phyloP scores from a whole-genome alignment of 92 coral and sea anemone genomes.

The Zoanthus gigantus region DNA sequence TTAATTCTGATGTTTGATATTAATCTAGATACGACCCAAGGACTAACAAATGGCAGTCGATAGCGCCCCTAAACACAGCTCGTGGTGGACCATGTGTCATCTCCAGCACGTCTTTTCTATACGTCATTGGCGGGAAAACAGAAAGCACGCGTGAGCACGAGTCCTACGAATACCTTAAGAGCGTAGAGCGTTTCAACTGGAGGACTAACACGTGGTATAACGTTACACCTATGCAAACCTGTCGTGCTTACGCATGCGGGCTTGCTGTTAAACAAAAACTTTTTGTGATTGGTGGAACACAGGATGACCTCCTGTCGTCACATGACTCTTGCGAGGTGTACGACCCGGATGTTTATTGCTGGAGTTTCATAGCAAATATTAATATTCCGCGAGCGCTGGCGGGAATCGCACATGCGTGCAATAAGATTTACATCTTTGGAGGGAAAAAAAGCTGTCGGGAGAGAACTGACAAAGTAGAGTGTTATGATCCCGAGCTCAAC shows the following conservation, averaged over 20 bases:
- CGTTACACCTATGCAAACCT: constrained; percentile 80
- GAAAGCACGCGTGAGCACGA: constrained; percentile 73
- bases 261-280: constrained; percentile 71
- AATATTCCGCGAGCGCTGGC: constrained; percentile 92
- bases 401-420: constrained; percentile 79
- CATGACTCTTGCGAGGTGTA: constrained; percentile 92
- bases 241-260: constrained; percentile 93
- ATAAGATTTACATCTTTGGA: constrained; percentile 87
- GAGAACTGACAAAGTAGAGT: constrained; percentile 89
- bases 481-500: constrained; percentile 81
- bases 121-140: constrained; percentile 98
- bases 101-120: constrained; percentile 71
- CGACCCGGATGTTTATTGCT: constrained; percentile 66
- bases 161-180: constrained; percentile 75
- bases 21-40: constrained; percentile 76
- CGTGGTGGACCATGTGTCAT: constrained; percentile 98
- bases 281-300: constrained; percentile 89
- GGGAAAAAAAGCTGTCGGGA: constrained; percentile 95
- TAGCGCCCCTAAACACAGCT: constrained; percentile 79
- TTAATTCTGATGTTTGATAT: neutral
- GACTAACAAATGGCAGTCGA: constrained; percentile 83
- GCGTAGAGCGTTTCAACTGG: constrained; percentile 82
- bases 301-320: constrained; percentile 84
- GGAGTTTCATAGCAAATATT: constrained; percentile 81
- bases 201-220: constrained; percentile 77